Base-by-base conservation (phyloP, 2,888 invertebrate genomes). In the Ommatoiulus sabulosus region DNA sequence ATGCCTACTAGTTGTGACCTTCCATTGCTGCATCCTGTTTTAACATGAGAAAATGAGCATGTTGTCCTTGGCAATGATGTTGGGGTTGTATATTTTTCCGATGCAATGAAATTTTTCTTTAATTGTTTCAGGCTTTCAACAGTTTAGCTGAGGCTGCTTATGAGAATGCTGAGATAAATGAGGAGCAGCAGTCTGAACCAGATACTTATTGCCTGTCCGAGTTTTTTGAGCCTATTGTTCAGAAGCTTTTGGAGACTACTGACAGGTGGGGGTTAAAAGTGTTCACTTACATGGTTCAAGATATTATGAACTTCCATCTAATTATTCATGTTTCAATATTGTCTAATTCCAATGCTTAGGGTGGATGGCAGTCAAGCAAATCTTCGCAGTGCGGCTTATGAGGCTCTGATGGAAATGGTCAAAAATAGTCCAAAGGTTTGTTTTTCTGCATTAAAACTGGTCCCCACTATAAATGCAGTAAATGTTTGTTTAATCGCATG, bases 331-430 rank as follows among this genome's bases (percentile, higher is more conserved):
- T 72, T 24, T 72, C 6, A 1, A 72, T 24, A 6, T 20, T 20
- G 10, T n/a, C 1, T 72, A 20, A 24, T 24, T 86, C 90, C 44
- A 80, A 52, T 44, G 7, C 43, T 86, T 90, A 93, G 99, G 87
- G 94, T 95, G 80, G 99, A 99, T 93, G 98, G 97, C 0, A 96
- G 96, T 1, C 97, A 97, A 92, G 97, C 97, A 87, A 99, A 99
- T 93, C 94, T 99, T 89, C 94, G 99, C 90, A 97, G 98, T 44
- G 98, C 99, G 52, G 99, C 99, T 0, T 99, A 99, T 92, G 99
- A 99, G 93, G 99, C 99, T 0, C 94, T 99, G 0, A 99, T 99
- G 99, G 99, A 99, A 94, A 96, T 99, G 96, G 97, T 99, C 84
- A 99, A 99, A 93, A 99, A 99, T 93, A 98, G 98, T 1, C 99